These are phyloP conservation scores for Thalassoma bifasciatum DNA, from an alignment of 2,113 vertebrate genomes.

Conservation along the genomic window DNA sequence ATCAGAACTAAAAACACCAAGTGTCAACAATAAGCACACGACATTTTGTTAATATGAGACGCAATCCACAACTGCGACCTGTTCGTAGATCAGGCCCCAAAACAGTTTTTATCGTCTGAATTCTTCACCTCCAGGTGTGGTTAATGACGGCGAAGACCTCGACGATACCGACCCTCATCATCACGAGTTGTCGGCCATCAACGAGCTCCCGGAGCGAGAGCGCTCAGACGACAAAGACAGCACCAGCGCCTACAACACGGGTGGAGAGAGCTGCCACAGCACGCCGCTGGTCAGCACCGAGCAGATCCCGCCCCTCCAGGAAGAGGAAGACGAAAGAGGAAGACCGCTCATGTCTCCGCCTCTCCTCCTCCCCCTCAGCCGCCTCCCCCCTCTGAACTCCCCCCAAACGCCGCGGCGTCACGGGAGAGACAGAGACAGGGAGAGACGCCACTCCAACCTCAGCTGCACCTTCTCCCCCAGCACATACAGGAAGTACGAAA, in stretches of 20 bases:
- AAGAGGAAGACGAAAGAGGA: conserved; percentile 32
- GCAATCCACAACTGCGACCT: too few relatives aligned
- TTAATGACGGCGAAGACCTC: conserved; percentile 47
- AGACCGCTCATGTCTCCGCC: conserved; percentile 40
- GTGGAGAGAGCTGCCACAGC: conserved; percentile 89
- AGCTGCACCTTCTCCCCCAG: conserved; percentile 56
- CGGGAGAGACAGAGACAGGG: conserved; percentile 33
- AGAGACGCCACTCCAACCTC: conserved; percentile 72
- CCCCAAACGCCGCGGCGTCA: conserved; percentile 57
- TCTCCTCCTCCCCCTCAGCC: conserved; percentile 45
- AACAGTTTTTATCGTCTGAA: too few relatives aligned
- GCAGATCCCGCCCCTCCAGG: conserved; percentile 70
- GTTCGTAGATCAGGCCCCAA: too few relatives aligned
- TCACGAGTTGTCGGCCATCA: conserved; percentile 87
- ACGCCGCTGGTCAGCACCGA: conserved; percentile 82
- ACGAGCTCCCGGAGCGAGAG: conserved; percentile 85
- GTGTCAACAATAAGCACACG: too few relatives aligned
- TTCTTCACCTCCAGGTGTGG: not conserved
- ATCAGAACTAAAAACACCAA: too few relatives aligned
- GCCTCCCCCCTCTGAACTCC: conserved; percentile 56
- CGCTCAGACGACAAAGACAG: conserved; percentile 87
- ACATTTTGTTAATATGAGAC: too few relatives aligned
- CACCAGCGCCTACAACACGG: conserved; percentile 90
- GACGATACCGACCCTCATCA: conserved; percentile 72
- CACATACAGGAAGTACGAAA: conserved; percentile 55